A percentile compares a stretch with the other conserved stretches of the same genome.
Evolutionary conservation across 1,140 invertebrate species (phyloP).

Genomic region (Lasioglossum albipes): DNA sequence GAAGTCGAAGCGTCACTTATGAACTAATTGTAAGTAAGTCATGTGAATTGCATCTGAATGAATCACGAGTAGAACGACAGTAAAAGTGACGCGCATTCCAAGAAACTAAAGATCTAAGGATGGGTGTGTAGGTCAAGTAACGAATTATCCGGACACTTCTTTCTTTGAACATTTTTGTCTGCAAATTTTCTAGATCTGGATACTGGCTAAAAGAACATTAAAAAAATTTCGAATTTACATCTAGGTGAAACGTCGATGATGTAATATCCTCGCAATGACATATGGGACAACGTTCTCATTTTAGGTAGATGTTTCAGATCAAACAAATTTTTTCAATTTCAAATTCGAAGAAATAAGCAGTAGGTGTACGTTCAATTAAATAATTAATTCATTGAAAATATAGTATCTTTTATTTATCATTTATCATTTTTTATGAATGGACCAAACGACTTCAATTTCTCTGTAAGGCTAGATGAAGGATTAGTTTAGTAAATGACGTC

Average conservation of each 20-base stretch:
- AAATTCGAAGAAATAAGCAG: no score
- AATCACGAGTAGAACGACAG: slow-evolving; percentile 13
- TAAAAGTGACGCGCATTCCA: background rate
- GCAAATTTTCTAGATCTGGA: background rate
- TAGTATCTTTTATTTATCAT: no score
- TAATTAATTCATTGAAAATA: no score
- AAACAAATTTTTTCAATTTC: no score
- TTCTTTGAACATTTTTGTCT: background rate
- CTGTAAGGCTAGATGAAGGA: no score
- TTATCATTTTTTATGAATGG: no score
- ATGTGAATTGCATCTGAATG: slow-evolving; percentile 15
- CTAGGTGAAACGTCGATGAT: slow-evolving; percentile 3
- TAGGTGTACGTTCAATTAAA: no score
- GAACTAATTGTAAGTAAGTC: background rate
- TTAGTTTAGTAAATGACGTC: no score
- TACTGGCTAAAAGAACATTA: background rate
- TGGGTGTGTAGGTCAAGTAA: background rate
- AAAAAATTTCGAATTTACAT: background rate
- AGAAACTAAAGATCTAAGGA: background rate
- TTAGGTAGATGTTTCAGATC: background rate
- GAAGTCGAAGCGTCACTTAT: background rate
- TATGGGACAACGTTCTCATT: background rate
- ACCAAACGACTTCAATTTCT: no score
- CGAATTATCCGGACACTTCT: background rate
- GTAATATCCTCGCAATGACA: background rate